Base-by-base conservation (phyloP, 2,888 invertebrate species). In the Eustalomyia histrio region DNA sequence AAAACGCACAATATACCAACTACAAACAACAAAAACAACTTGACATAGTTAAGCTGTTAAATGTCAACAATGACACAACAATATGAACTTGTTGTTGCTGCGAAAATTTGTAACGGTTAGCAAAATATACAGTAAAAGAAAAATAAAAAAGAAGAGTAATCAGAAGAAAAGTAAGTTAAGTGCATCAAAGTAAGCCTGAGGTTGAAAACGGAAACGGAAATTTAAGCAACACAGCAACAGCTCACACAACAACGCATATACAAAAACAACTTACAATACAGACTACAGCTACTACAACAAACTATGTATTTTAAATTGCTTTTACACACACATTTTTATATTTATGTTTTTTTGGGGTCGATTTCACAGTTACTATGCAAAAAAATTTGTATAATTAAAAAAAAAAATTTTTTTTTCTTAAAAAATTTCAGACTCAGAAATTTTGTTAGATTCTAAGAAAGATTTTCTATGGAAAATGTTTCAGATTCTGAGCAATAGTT, bases 131-230 rank as follows among this genome's bases (percentile, higher is more conserved):
- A 60, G 33, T 9, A 12, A 43, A 33, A 17, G n/a, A 52, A 60
- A 2, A 16, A 52, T 29, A 33, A 55, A 8, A 35, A 39, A 33
- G 8, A 17, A 21, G n/a, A 64, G 50, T 16, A 16, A 17, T 4
- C 53, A 17, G 50, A 68, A 39, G n/a, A 58, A 17, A 60, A 21
- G 55, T n/a, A 10, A 76, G 63, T 68, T 68, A 72, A 69, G 69
- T 73, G 69, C 39, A 50, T 43, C 57, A 53, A 67, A 76, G 58
- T 69, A 29, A 47, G 64, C 73, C 76, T 72, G 72, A 39, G 55
- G 68, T 65, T 64, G 73, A 52, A 61, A 65, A 50, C 68, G 73
- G 73, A 76, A 74, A 80, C 76, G 80, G 80, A 80, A 76, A 76
- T 76, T 73, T 57, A 71, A 75, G 47, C 67, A 67, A 72, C 12